These are phyloP conservation scores for Alaudala cheleensis DNA, from an alignment of 2,113 vertebrate species.

Conservation along the genomic window DNA sequence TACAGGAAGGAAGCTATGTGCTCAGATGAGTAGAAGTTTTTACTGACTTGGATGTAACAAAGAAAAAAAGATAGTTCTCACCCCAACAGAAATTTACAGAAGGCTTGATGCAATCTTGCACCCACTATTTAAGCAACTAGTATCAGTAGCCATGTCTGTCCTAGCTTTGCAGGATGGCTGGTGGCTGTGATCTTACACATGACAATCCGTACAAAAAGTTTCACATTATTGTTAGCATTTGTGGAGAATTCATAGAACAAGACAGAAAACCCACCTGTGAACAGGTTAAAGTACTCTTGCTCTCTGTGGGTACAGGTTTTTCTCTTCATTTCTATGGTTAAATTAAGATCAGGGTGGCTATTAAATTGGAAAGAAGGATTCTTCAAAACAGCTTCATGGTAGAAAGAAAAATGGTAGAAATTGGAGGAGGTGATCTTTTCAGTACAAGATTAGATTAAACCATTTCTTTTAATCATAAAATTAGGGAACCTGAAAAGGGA, in stretches of 20 bases:
- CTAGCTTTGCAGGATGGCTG: not conserved
- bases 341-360: not conserved
- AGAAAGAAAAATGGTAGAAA: not conserved
- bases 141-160: not conserved
- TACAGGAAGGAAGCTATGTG: not conserved
- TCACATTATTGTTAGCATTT: not conserved
- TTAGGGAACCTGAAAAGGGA: not conserved
- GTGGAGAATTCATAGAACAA: not conserved
- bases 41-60: not conserved
- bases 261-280: not conserved
- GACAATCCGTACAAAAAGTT: not conserved
- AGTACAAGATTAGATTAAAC: not conserved
- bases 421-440: not conserved
- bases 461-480: constrained; percentile 1
- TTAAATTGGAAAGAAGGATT: not conserved
- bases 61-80: not conserved
- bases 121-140: not conserved
- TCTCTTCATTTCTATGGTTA: not conserved
- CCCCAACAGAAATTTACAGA: not conserved
- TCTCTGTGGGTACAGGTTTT: not conserved
- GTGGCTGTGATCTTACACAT: not conserved
- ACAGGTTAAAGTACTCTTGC: not conserved
- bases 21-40: not conserved
- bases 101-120: not conserved
- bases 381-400: not conserved